Conservation (phyloP, 2,113 vertebrate genomes). For the Carettochelys insculpta region DNA sequence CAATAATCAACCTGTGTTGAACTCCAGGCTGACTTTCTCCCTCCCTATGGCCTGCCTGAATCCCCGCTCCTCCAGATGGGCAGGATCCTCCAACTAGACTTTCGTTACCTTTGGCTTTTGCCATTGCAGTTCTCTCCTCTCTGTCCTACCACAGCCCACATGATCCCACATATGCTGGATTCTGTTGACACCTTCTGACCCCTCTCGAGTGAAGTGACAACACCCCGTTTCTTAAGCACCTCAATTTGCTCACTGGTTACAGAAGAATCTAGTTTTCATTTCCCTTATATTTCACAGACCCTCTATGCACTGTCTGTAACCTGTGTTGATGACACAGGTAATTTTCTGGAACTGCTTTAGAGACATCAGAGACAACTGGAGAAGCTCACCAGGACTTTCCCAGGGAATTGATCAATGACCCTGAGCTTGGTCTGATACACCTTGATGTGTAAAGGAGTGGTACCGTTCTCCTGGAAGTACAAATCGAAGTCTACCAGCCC, state of each 20-base stretch:
- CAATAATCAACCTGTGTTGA: neutral
- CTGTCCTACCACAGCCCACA: too few relatives aligned
- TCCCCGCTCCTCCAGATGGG: neutral
- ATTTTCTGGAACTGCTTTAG: accelerated
- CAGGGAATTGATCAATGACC: slow-evolving; percentile 63
- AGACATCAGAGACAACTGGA: neutral
- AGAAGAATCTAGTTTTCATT: neutral
- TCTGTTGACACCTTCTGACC: neutral
- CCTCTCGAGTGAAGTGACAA: too few relatives aligned
- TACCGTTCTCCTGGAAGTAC: slow-evolving; percentile 74
- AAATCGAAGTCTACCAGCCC: slow-evolving; percentile 73
- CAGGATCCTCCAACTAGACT: neutral
- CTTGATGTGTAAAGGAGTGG: slow-evolving; percentile 74
- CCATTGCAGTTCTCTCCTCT: neutral
- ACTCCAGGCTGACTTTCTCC: neutral
- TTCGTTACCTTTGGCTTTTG: too few relatives aligned
- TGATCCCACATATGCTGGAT: neutral
- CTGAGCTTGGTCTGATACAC: slow-evolving; percentile 66
- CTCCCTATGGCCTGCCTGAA: neutral
- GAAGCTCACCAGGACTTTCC: slow-evolving; percentile 76
- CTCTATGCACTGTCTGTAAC: neutral
- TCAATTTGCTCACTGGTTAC: neutral
- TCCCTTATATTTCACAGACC: neutral
- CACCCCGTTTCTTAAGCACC: neutral
- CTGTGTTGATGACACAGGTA: neutral